Base-by-base conservation (phyloP, 2,797 vertebrate genomes). In the Dallia pectoralis region DNA sequence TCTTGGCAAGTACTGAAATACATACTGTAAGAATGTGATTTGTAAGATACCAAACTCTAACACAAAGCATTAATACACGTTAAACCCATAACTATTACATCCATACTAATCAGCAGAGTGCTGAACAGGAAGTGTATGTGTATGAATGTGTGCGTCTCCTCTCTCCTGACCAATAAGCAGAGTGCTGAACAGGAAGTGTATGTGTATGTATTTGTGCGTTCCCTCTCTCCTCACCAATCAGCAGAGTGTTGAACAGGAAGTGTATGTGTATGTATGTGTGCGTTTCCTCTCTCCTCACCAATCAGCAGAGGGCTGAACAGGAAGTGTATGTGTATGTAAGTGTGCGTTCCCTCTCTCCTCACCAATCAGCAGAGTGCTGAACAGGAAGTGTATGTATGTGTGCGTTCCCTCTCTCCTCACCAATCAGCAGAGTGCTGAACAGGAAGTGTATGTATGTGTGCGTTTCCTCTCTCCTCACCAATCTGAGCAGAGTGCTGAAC, bases 221-320 rank as follows among this genome's bases (percentile, higher is more conserved):
- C 5, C 8, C 29, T 18, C 63, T 32, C 61, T 12, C 36, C 67
- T 30, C 44, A 97, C 95, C 96, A 15, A 98, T 98, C 81, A 0
- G 97, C 97, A 0, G 97, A 98, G 79, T 98, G 96, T n/a, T n/a
- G n/a, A n/a, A n/a, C n/a, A n/a, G n/a, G n/a, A n/a, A n/a, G n/a
- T n/a, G n/a, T n/a, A n/a, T n/a, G 11, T 47, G 12, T 19, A 19
- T 22, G 33, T 66, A 33, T 66, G n/a, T 67, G 65, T 47, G 18
- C 11, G 33, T 48, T 36, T 9, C 8, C 29, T 18, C 63, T 32
- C 61, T 12, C 36, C 67, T 30, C 44, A 97, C 95, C 96, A 15
- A 98, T 98, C 81, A 0, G 97, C 97, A 0, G 97, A 98, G 79
- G n/a, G n/a, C n/a, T n/a, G n/a, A n/a, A n/a, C n/a, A n/a, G n/a